These are phyloP conservation scores for Tricholaema leucomelas DNA, from an alignment of 2,113 vertebrate species.

Conservation along the genomic window DNA sequence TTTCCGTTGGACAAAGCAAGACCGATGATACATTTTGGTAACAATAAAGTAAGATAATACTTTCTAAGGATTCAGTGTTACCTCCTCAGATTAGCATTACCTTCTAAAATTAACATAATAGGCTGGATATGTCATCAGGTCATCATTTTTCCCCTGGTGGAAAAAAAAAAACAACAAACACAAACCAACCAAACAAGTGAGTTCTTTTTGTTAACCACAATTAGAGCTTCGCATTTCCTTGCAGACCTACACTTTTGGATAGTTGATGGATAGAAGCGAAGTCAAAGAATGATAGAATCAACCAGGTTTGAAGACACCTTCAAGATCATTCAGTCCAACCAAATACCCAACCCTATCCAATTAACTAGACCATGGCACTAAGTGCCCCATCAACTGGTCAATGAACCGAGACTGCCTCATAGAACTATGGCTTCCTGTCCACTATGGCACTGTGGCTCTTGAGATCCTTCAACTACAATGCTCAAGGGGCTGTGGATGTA, in stretches of 20 bases:
- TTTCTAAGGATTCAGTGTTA: not conserved
- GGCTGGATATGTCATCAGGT: not conserved
- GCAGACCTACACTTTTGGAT: not conserved
- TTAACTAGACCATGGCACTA: too few relatives aligned
- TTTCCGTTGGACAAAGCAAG: not conserved
- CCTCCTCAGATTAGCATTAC: too few relatives aligned
- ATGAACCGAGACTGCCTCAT: not conserved
- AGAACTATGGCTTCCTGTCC: not conserved
- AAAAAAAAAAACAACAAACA: rapidly evolving
- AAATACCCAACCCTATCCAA: too few relatives aligned
- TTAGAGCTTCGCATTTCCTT: not conserved
- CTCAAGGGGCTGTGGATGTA: not conserved
- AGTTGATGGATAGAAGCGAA: not conserved
- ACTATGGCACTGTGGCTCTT: not conserved
- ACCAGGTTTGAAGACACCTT: too few relatives aligned
- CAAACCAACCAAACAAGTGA: not conserved
- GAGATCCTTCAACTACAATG: not conserved
- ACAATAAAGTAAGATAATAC: not conserved
- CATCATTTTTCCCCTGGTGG: not conserved
- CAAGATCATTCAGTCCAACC: too few relatives aligned
- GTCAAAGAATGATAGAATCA: too few relatives aligned
- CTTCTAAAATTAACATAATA: not conserved
- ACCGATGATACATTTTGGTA: not conserved
- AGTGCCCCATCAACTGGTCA: too few relatives aligned
- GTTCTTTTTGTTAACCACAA: not conserved